Evolutionary conservation across 2,797 vertebrate genomes (phyloP).

Genomic region (Ptychadena robeensis): DNA sequence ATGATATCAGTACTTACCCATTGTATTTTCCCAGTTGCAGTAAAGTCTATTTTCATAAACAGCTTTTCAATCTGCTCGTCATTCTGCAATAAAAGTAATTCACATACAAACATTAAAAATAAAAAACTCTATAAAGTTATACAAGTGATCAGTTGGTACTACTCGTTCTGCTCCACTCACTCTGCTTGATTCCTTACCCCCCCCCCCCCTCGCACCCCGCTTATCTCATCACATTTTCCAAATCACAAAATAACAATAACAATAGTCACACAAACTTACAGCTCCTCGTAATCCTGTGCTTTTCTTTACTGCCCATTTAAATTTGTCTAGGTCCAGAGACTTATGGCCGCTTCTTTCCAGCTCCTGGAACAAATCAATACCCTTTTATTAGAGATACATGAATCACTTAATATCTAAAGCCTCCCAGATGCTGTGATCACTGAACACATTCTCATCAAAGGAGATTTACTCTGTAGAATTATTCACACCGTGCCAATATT

Average conservation of each 20-base stretch:
- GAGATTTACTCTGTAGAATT: background rate
- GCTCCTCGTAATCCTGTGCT: slow-evolving; percentile 69
- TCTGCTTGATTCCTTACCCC: no score
- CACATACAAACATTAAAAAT: no score
- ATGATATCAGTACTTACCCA: slow-evolving; percentile 71
- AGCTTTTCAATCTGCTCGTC: slow-evolving; percentile 76
- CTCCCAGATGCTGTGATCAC: background rate
- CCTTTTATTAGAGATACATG: background rate
- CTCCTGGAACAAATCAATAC: slow-evolving; percentile 67
- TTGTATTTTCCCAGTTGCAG: slow-evolving; percentile 75
- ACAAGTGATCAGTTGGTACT: no score
- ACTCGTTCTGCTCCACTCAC: no score
- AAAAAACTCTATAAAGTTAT: no score
- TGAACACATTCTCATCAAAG: background rate
- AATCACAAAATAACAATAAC: background rate
- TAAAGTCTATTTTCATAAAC: slow-evolving; percentile 81
- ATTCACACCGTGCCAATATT: background rate
- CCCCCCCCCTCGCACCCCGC: no score
- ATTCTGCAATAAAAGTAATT: slow-evolving; percentile 66
- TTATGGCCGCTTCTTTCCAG: slow-evolving; percentile 69
- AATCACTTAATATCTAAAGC: background rate
- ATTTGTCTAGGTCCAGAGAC: slow-evolving; percentile 71
- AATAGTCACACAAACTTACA: slow-evolving; percentile 65
- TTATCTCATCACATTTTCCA: no score
- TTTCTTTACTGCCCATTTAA: slow-evolving; percentile 75